Conservation (phyloP, 2,888 invertebrate genomes). For the Euzetes globulus region DNA sequence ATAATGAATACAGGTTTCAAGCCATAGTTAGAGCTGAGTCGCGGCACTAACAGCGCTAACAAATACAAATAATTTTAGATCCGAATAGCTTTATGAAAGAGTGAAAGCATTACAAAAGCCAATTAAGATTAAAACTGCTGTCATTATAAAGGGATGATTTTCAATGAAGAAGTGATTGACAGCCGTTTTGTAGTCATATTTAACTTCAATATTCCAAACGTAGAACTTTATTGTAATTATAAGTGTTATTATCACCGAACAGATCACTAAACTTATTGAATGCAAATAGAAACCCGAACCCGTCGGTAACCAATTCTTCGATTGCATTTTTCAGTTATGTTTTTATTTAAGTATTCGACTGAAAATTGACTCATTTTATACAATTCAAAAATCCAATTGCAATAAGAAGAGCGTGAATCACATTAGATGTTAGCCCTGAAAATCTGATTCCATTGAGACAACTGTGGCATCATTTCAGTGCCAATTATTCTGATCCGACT, state of each 20-base stretch:
- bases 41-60: neutral
- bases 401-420: too few relatives aligned
- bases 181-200: neutral
- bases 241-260: neutral
- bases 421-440: too few relatives aligned
- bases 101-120: neutral
- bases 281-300: neutral
- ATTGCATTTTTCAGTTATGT: too few relatives aligned
- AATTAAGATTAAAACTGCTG: neutral
- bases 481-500: too few relatives aligned
- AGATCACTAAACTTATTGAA: neutral
- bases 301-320: neutral
- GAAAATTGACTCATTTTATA: too few relatives aligned
- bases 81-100: neutral
- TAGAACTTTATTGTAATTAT: neutral
- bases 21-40: neutral
- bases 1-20: neutral
- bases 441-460: too few relatives aligned
- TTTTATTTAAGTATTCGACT: too few relatives aligned
- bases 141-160: slow-evolving; percentile 2
- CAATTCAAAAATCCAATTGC: too few relatives aligned
- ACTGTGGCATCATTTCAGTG: too few relatives aligned
- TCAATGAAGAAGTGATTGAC: neutral
- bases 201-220: neutral
- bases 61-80: neutral